Percentiles rank a stretch among this genome's conserved stretches.
Conservation (phyloP, 2,113 vertebrate genomes). For the Paradoxurus hermaphroditus region DNA sequence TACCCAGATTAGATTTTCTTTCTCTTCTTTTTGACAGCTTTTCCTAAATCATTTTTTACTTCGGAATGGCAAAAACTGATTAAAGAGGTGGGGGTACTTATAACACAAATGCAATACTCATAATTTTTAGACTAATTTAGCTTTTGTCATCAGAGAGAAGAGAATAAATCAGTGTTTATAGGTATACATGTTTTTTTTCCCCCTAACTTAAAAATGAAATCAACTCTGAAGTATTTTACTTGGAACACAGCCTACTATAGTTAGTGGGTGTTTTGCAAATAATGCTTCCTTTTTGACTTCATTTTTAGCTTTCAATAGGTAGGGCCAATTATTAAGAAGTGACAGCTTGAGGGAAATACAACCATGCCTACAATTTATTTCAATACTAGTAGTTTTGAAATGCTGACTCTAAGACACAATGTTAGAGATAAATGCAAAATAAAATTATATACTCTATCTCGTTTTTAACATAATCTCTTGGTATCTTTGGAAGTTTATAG, state of each 20-base stretch:
- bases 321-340: not conserved
- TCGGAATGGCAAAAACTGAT: conserved; percentile 54
- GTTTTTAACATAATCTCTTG: not conserved
- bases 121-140: conserved; percentile 54
- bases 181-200: not conserved
- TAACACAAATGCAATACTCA: not conserved
- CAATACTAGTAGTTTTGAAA: not conserved
- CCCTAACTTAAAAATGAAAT: not conserved
- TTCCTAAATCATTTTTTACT: conserved; percentile 54
- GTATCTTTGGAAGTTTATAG: conserved; percentile 17
- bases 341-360: not conserved
- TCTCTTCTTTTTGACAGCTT: conserved; percentile 31
- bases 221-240: conserved; percentile 20
- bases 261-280: not conserved
- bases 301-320: not conserved
- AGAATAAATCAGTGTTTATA: conserved; percentile 33
- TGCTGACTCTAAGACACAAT: not conserved
- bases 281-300: not conserved
- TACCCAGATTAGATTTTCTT: conserved; percentile 40
- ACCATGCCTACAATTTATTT: not conserved
- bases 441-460: not conserved
- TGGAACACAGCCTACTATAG: not conserved
- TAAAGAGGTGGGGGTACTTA: conserved; percentile 10
- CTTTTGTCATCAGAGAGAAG: conserved; percentile 42
- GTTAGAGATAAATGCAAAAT: not conserved